A percentile compares a stretch with the other conserved stretches of the same genome.
These are phyloP conservation scores for Pelvicachromis taeniatus DNA, from an alignment of 2,113 vertebrate species.

Conservation along the genomic window DNA sequence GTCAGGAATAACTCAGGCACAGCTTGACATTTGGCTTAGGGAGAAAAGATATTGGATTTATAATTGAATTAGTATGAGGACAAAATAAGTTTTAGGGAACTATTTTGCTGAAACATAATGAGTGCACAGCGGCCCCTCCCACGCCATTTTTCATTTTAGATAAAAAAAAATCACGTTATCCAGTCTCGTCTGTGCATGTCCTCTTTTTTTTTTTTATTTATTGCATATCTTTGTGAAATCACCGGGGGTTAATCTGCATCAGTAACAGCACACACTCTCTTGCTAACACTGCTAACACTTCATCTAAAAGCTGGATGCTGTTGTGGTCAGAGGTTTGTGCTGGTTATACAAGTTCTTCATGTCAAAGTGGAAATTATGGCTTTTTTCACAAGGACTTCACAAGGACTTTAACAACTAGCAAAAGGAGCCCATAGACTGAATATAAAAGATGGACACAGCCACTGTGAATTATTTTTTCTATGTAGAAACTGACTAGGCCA, in stretches of 20 bases:
- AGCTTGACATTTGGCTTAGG: conserved; percentile 68
- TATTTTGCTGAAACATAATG: conserved; percentile 45
- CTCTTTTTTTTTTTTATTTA: neutral
- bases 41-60: conserved; percentile 69
- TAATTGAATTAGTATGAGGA: conserved; percentile 66
- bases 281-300: neutral
- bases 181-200: neutral
- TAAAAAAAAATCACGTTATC: neutral
- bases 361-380: neutral
- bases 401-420: neutral
- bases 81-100: conserved; percentile 34
- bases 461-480: neutral
- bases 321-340: neutral
- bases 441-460: neutral
- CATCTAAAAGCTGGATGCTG: neutral
- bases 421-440: neutral
- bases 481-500: neutral
- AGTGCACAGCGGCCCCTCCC: neutral
- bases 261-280: neutral
- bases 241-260: neutral
- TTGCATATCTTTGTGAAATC: neutral
- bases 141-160: conserved; percentile 3
- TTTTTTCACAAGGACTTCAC: neutral
- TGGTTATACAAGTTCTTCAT: neutral
- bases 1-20: conserved; percentile 58